Evolutionary conservation across 2,797 vertebrate species (phyloP), one percentile per base, ranked within the genome.

Genomic region (Crocodylus rhombifer): DNA sequence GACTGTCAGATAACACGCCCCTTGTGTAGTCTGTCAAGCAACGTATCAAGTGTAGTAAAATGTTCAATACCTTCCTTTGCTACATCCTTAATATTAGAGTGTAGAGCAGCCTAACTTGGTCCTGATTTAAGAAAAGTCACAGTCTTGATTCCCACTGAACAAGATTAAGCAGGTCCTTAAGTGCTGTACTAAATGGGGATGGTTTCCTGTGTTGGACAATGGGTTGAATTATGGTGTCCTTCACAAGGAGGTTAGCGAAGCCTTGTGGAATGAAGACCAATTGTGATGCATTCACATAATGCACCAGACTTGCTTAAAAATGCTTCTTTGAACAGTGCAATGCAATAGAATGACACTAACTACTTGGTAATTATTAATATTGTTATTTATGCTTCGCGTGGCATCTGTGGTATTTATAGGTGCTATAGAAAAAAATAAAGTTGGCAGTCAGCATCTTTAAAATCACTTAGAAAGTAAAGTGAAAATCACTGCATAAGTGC

Each of bases 271-370:
- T 88, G 93, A 95, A 95, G 74, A 56, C 69, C 95, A 3, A 0
- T 93, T 95, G 92, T 94, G 90, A 92, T 76, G 83, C 79, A 55
- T 89, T 94, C 94, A 95, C 93, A 95, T 88, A 74, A 94, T 91
- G 85, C 69, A 89, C 65, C 1, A 62, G 78, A 73, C 91, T 92
- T 95, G 69, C 88, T 95, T 84, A 89, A 64, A 92, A 56, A 65
- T 91, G 95, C 95, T 71, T 95, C 90, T 86, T 89, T 65, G 82
- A 95, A 82, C 93, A 88, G 95, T 92, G 86, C 87, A 64, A 89
- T 91, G 73, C 42, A 77, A 95, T 93, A 94, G 91, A 95, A 94
- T n/a, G 60, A 91, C 81, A 58, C 87, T 95, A 95, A 95, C 15
- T 51, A 51, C 23, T 33, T 73, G 8, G 26, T 28, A 7, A 28